Evolutionary conservation across 2,888 invertebrate species (phyloP), one percentile per base, ranked within the genome.

Genomic region (Sarcophaga carnaria): DNA sequence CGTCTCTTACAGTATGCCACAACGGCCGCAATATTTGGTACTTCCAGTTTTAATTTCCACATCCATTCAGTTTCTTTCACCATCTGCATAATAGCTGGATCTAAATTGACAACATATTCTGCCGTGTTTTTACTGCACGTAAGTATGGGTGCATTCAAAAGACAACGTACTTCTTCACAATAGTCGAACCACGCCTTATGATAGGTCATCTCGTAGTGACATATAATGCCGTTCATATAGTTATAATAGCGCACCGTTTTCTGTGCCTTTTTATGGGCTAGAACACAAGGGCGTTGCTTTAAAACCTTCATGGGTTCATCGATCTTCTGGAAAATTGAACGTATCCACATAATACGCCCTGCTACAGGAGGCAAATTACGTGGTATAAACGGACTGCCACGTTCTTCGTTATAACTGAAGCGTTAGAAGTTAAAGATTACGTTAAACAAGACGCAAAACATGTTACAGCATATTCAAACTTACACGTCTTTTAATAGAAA

Each of bases 51-150:
- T 85, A 97, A 94, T 92, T 97, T 97, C 93, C 96, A 95, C 95
- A 97, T 96, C 90, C 96, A 96, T 91, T 97, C 97, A 0, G 97
- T 95, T 94, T 98, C 98, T 87, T 96, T 94, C 66, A 97, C 96
- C 74, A 97, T 95, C 93, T 96, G 96, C 2, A 94, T 93, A 75
- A 97, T 95, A 76, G 95, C 96, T 2, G 95, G 94, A 92, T 97
- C 96, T 89, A 97, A 96, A 92, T 97, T 96, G 0, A 97, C 94
- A 2, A 95, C 93, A 87, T 96, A 96, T 90, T 95, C 94, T 0
- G 96, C 96, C 59, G 93, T 93, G 4, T 96, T 95, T 91, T 96
- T 95, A 64, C 95, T 95, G 27, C 96, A 94, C 14, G 86, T 79
- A 64, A 97, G 92, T 14, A 97, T 94, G 0, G 97, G 97, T 0